Evolutionary conservation across 2,797 vertebrate species (phyloP), one percentile per base, ranked within the genome.

Genomic region (Hydrolagus colliei): DNA sequence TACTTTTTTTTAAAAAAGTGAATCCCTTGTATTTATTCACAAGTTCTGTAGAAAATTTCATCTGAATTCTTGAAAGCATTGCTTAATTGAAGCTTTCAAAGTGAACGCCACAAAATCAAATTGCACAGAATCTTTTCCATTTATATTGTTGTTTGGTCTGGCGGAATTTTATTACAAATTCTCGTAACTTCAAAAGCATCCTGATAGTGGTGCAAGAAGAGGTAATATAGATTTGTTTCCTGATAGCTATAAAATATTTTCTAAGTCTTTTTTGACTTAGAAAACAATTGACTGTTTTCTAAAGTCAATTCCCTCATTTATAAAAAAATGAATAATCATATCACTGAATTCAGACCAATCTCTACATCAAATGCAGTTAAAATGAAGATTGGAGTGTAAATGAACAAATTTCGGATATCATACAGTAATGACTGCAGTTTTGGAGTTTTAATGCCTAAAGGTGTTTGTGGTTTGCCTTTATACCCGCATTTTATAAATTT

Each of bases 211-310:
- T 71, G 65, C 65, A 68, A 3, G 63, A 41, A 27, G 79, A 82
- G 22, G 11, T 41, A 35, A 68, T 68, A 18, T 68, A 20, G 63
- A 82, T 82, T 16, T 16, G 41, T 12, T 84, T 68, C 68, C 79
- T 84, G 65, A 84, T 68, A 84, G 32, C 67, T 67, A 63, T 84
- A 32, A 52, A 68, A 68, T 71, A 52, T 52, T 63, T 84, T 84
- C 79, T 52, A 71, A 71, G 22, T 63, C 62, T 11, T 9, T 41
- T 9, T 27, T 20, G 41, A 52, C 27, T 27, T 27, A 27, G 27
- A 27, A 27, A 27, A 27, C 27, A 32, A 12, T 32, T 35, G 79
- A 9, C 1, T 8, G 16, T 10, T 41, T 68, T 20, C 65, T 71
- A 41, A 41, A 52, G 18, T 13, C 10, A 16, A 84, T 71, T 41